Evolutionary conservation across 1,140 invertebrate genomes (phyloP).

Genomic region (Neoseiulus cucumeris): DNA sequence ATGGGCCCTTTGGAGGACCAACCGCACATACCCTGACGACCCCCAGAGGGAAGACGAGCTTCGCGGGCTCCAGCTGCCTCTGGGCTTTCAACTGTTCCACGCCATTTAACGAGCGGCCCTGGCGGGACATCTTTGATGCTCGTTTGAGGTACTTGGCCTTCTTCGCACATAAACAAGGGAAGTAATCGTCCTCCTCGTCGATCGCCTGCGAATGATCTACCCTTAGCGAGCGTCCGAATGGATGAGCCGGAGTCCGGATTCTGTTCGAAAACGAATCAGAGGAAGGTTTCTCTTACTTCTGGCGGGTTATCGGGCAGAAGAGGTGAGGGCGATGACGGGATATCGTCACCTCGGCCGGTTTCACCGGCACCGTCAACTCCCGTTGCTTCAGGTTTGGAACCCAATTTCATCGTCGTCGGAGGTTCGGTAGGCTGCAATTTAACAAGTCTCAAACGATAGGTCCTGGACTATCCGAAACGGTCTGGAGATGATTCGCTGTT

Average conservation of each 20-base stretch:
- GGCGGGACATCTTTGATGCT: not conserved
- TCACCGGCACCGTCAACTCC: not conserved
- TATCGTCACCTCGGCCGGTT: not conserved
- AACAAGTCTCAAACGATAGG: too few species aligned
- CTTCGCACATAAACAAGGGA: constrained; percentile 7
- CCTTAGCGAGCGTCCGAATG: too few species aligned
- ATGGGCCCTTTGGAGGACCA: not conserved
- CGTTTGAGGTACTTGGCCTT: constrained; percentile 9
- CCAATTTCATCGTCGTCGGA: too few species aligned
- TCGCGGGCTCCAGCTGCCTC: not conserved
- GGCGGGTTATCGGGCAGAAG: not conserved
- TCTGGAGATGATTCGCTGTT: too few species aligned
- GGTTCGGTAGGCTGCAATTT: too few species aligned
- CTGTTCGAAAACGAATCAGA: too few species aligned
- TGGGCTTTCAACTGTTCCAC: not conserved
- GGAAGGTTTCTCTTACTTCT: too few species aligned
- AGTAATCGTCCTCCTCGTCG: constrained; percentile 7
- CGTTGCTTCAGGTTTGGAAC: not conserved
- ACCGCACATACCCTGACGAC: constrained; percentile 8
- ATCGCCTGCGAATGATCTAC: not conserved
- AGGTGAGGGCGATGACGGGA: not conserved
- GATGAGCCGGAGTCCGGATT: too few species aligned
- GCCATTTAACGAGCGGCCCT: not conserved
- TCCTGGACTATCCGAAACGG: too few species aligned
- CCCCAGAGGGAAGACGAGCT: not conserved